Conservation (phyloP, 1,140 invertebrate genomes). For the Calephelis nemesis region DNA sequence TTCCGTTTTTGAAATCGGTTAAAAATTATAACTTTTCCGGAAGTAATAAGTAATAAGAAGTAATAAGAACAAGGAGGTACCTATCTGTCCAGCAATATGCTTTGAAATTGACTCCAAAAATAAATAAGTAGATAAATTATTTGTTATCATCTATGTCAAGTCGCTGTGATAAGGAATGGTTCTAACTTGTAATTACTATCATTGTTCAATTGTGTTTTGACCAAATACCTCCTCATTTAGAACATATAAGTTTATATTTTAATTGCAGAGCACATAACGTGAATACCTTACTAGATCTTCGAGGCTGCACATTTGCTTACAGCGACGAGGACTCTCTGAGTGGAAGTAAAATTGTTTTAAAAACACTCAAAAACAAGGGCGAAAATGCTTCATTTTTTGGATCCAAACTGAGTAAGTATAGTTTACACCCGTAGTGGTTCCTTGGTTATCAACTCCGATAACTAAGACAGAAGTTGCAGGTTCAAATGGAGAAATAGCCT, state of each 20-base stretch:
- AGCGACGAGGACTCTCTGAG: conserved; percentile 79
- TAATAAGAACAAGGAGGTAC: background rate
- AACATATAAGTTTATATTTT: conserved; percentile 19
- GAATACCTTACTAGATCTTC: conserved; percentile 80
- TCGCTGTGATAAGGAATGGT: conserved; percentile 53
- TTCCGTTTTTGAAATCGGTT: too few relatives aligned
- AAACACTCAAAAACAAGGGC: conserved; percentile 79
- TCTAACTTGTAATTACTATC: conserved; percentile 33
- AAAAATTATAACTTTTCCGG: conserved; percentile 5
- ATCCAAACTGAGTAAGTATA: conserved; percentile 75
- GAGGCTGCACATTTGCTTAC: conserved; percentile 81
- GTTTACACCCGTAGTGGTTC: background rate
- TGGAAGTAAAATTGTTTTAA: conserved; percentile 78
- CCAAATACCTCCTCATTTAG: conserved; percentile 30
- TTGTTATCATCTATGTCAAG: conserved; percentile 67
- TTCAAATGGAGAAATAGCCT: too few relatives aligned
- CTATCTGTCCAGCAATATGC: background rate
- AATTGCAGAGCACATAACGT: conserved; percentile 79
- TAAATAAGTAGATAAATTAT: conserved; percentile 65
- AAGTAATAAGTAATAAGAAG: too few relatives aligned
- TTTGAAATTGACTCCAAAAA: conserved; percentile 31
- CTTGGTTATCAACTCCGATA: background rate
- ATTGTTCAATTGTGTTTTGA: conserved; percentile 19
- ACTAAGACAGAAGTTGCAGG: too few relatives aligned
- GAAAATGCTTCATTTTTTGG: conserved; percentile 83